phyloP scores from a whole-genome alignment of 2,888 invertebrate genomes.

The Rhamnusium bicolor region DNA sequence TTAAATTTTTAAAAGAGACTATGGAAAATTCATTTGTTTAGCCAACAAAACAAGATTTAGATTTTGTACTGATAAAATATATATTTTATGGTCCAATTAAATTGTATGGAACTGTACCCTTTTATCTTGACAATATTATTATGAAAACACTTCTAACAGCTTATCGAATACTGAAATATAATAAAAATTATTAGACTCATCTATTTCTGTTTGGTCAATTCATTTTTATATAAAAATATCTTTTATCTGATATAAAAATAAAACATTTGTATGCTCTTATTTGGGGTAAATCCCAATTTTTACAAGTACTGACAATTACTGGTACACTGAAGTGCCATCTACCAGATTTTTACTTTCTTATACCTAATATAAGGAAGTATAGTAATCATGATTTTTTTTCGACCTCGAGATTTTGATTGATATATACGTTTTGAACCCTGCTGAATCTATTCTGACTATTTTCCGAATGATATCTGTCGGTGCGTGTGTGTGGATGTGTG shows the following conservation, averaged over 20 bases:
- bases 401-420: too few relatives aligned
- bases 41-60: slow-evolving; percentile 4
- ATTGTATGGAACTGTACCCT: neutral
- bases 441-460: too few relatives aligned
- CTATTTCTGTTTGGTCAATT: neutral
- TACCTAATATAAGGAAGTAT: too few relatives aligned
- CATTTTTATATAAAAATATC: neutral
- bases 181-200: neutral
- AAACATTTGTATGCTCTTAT: neutral
- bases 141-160: neutral
- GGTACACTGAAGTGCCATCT: neutral
- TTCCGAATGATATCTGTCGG: too few relatives aligned
- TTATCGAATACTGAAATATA: neutral
- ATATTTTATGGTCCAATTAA: slow-evolving; percentile 7
- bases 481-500: too few relatives aligned
- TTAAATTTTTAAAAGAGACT: slow-evolving; percentile 9
- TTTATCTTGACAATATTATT: neutral
- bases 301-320: neutral
- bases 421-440: too few relatives aligned
- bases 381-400: too few relatives aligned
- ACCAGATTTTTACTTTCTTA: neutral
- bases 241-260: neutral
- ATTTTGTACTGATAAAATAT: slow-evolving; percentile 2
- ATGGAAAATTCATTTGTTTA: slow-evolving; percentile 15
- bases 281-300: neutral